phyloP scores from a whole-genome alignment of 1,140 invertebrate genomes.

The Vanessa tameamea region DNA sequence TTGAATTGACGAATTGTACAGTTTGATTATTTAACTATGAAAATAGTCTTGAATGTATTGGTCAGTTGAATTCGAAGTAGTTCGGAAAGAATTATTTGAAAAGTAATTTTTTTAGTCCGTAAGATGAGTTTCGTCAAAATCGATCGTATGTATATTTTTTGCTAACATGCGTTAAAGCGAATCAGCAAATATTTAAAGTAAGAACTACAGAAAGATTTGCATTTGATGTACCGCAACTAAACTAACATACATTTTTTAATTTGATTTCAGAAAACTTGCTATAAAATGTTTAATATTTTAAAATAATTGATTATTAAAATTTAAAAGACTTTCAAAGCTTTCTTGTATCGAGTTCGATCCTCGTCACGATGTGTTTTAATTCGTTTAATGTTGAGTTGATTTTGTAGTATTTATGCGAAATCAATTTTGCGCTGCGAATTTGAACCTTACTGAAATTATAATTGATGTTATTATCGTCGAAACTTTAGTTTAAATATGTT shows the following conservation, averaged over 20 bases:
- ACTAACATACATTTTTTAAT: no score
- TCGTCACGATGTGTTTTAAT: background rate
- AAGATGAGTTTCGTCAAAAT: background rate
- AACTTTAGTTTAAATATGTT: background rate
- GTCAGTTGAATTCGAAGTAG: no score
- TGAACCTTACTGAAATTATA: background rate
- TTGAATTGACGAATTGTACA: no score
- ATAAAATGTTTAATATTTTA: no score
- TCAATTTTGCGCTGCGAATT: conserved; percentile 11
- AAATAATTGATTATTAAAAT: no score
- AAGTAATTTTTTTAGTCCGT: background rate
- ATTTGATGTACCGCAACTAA: no score
- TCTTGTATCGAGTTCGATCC: conserved; percentile 12
- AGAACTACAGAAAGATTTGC: no score
- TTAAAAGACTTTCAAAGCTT: no score
- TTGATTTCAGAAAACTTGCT: background rate
- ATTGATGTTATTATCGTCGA: background rate
- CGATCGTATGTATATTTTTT: background rate
- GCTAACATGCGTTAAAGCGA: background rate
- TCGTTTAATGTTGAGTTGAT: background rate
- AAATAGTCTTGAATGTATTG: no score
- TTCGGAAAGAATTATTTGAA: no score
- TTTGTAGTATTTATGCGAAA: background rate
- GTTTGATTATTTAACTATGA: no score
- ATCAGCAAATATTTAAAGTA: background rate